A percentile compares a stretch with the other conserved stretches of the same genome.
Evolutionary conservation across 2,113 vertebrate species (phyloP).

Genomic region (Trogon surrucura): DNA sequence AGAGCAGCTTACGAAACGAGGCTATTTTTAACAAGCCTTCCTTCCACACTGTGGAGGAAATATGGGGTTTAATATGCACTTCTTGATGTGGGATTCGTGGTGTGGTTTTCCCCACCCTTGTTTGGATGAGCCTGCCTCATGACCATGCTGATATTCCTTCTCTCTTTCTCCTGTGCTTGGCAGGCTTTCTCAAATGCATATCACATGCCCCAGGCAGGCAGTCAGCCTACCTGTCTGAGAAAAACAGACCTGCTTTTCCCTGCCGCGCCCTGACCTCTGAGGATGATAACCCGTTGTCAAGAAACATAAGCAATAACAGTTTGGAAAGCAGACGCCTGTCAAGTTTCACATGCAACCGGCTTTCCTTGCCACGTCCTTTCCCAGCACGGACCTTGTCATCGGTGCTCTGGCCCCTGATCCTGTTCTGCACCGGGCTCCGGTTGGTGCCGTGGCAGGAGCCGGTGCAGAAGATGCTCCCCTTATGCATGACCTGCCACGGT

Average conservation of each 20-base stretch:
- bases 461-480: neutral
- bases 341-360: neutral
- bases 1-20: constrained; percentile 35
- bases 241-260: constrained; percentile 47
- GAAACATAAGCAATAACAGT: constrained; percentile 26
- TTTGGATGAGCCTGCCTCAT: neutral
- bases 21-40: constrained; percentile 58
- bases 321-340: constrained; percentile 23
- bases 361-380: neutral
- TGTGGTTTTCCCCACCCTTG: constrained; percentile 36
- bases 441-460: neutral
- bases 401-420: neutral
- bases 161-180: neutral
- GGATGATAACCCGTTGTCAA: neutral
- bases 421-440: neutral
- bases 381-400: neutral
- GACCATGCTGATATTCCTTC: neutral
- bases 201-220: neutral
- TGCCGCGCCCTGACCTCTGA: neutral
- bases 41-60: constrained; percentile 5
- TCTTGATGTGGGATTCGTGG: constrained; percentile 33
- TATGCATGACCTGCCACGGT: neutral
- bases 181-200: neutral
- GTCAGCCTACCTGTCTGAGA: constrained; percentile 60
- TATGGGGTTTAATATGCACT: neutral